Percentiles rank a stretch among this genome's conserved stretches.
These are phyloP conservation scores for Sepioteuthis lessoniana DNA, from an alignment of 2,888 invertebrate species.

Conservation along the genomic window DNA sequence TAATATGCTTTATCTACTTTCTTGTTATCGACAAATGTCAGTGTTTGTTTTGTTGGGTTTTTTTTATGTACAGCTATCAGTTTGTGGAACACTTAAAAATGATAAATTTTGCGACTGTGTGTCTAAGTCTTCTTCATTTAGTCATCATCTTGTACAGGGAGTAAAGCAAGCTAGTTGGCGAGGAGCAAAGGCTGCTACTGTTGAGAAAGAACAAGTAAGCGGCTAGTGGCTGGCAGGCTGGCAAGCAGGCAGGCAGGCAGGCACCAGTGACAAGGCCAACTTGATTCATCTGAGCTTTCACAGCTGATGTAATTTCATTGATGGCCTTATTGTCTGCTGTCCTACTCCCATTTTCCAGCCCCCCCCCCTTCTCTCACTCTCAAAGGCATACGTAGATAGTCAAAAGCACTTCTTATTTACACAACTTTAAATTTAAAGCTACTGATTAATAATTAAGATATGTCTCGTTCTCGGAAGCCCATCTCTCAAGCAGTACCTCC, in stretches of 20 bases:
- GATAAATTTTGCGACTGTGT: neutral
- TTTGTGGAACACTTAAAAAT: neutral
- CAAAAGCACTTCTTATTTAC: neutral
- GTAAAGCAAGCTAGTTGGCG: neutral
- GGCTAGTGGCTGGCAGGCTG: neutral
- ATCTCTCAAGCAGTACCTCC: no score
- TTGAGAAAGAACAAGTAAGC: neutral
- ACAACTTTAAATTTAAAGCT: no score
- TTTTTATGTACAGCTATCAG: neutral
- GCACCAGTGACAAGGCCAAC: neutral
- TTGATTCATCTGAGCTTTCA: constrained; percentile 41
- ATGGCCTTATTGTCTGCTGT: constrained; percentile 44
- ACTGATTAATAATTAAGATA: no score
- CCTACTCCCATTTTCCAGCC: constrained; percentile 1
- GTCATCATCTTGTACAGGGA: neutral
- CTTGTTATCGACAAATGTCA: neutral
- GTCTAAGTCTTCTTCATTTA: neutral
- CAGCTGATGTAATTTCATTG: constrained; percentile 48
- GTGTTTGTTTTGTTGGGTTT: no score
- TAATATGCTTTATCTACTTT: neutral
- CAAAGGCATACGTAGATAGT: neutral
- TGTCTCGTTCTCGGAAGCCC: no score
- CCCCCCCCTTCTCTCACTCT: constrained; percentile 24
- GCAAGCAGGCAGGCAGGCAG: no score
- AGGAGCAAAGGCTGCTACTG: neutral